Percentiles rank a stretch among this genome's conserved stretches.
Conservation (phyloP, 1,140 invertebrate species). For the Ylistrum balloti region DNA sequence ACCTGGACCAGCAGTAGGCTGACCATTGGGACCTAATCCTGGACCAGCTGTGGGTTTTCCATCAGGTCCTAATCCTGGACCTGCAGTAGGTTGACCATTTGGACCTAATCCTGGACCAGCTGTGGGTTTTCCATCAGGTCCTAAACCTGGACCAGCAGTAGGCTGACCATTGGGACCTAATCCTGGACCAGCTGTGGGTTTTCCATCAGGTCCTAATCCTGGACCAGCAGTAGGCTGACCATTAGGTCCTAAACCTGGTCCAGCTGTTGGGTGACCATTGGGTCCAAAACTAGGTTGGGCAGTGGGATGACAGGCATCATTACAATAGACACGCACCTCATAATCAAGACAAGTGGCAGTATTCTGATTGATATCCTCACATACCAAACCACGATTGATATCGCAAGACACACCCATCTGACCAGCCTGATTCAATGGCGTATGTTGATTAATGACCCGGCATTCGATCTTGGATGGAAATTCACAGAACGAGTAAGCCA, state of each 20-base stretch:
- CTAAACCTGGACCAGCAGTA: slow-evolving; percentile 62
- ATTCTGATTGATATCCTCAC: slow-evolving; percentile 67
- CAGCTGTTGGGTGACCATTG: slow-evolving; percentile 46
- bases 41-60: slow-evolving; percentile 50
- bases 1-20: slow-evolving; percentile 57
- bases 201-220: slow-evolving; percentile 67
- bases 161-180: slow-evolving; percentile 53
- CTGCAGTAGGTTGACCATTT: slow-evolving; percentile 33
- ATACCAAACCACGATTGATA: slow-evolving; percentile 70
- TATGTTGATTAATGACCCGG: slow-evolving; percentile 51
- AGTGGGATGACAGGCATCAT: slow-evolving; percentile 66
- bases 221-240: slow-evolving; percentile 21
- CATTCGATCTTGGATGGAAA: slow-evolving; percentile 52
- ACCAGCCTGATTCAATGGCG: slow-evolving; percentile 62
- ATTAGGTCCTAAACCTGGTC: neutral
- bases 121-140: slow-evolving; percentile 56
- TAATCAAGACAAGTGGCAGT: slow-evolving; percentile 70
- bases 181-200: slow-evolving; percentile 56
- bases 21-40: slow-evolving; percentile 36
- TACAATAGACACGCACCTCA: slow-evolving; percentile 72
- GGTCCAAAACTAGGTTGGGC: neutral
- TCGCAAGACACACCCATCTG: slow-evolving; percentile 71
- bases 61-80: neutral
- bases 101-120: neutral
- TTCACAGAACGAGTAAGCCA: slow-evolving; percentile 26